Percentiles rank a stretch among this genome's conserved stretches.
These are phyloP conservation scores for Drosophila anomalata DNA, from an alignment of 2,888 invertebrate genomes.

Conservation along the genomic window DNA sequence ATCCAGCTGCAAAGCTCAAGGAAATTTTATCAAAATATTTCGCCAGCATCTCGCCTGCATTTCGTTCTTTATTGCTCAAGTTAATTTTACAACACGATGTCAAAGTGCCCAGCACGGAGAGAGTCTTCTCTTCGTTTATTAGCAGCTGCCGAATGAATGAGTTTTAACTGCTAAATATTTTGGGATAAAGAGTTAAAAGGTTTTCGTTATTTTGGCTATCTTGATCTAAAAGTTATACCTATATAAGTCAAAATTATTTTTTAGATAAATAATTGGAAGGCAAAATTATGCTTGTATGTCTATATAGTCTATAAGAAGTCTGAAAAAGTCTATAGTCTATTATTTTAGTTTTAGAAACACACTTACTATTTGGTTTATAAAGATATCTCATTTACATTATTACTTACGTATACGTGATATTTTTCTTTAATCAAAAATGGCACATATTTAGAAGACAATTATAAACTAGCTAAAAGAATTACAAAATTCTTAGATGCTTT, in stretches of 20 bases:
- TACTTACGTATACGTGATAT: no score
- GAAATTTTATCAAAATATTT: slow-evolving; percentile 63
- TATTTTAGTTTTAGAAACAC: no score
- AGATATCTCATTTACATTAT: no score
- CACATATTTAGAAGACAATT: no score
- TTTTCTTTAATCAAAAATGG: no score
- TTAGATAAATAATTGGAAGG: no score
- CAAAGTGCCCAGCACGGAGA: slow-evolving; percentile 28
- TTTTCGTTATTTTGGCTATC: not conserved
- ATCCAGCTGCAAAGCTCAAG: slow-evolving; percentile 33
- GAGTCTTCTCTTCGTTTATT: slow-evolving; percentile 22
- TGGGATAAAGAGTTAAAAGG: not conserved
- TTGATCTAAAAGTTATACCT: not conserved
- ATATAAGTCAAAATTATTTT: not conserved
- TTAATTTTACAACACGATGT: slow-evolving; percentile 59
- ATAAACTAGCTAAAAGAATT: no score
- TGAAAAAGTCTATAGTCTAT: no score
- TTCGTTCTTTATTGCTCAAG: slow-evolving; percentile 54
- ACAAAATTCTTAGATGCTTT: no score
- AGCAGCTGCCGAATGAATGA: slow-evolving; percentile 25
- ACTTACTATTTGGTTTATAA: no score
- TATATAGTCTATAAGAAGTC: no score
- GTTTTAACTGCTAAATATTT: slow-evolving; percentile 22
- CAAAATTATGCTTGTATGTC: no score
- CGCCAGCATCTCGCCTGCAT: slow-evolving; percentile 24